Evolutionary conservation across 2,113 vertebrate species (phyloP).

Genomic region (Ellobius talpinus): DNA sequence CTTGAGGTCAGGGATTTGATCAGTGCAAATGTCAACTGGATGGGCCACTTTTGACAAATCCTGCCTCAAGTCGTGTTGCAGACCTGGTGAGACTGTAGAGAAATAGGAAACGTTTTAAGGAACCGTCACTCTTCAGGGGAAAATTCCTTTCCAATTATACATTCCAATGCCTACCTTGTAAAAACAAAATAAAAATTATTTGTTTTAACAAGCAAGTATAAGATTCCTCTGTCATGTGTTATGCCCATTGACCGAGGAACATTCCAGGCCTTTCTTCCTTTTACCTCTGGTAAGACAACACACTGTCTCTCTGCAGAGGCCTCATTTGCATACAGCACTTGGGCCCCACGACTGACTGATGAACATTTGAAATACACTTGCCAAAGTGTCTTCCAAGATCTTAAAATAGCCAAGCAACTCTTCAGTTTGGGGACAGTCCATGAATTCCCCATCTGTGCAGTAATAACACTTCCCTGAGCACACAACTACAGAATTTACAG

Average conservation of each 20-base stretch:
- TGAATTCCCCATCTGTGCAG: background rate
- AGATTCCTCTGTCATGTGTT: background rate
- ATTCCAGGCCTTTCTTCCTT: background rate
- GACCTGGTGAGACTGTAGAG: conserved; percentile 17
- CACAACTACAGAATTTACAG: background rate
- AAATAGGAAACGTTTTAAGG: conserved; percentile 19
- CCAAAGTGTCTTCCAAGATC: conserved; percentile 7
- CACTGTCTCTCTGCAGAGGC: background rate
- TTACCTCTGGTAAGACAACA: background rate
- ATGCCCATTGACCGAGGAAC: background rate
- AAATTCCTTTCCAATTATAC: conserved; percentile 8
- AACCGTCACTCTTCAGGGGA: background rate
- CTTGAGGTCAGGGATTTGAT: background rate
- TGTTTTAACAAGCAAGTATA: conserved; percentile 44
- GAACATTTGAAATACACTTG: conserved; percentile 45
- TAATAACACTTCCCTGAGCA: background rate
- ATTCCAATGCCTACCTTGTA: conserved; percentile 11
- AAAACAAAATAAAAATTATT: conserved; percentile 33
- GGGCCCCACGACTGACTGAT: background rate
- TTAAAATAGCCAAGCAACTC: conserved; percentile 52
- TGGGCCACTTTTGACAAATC: conserved; percentile 28
- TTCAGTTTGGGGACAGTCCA: conserved; percentile 46
- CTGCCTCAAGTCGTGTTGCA: conserved; percentile 43
- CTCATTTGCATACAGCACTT: background rate
- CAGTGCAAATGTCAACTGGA: background rate